Evolutionary conservation across 2,888 invertebrate genomes (phyloP).

Genomic region (Mythimna loreyi): DNA sequence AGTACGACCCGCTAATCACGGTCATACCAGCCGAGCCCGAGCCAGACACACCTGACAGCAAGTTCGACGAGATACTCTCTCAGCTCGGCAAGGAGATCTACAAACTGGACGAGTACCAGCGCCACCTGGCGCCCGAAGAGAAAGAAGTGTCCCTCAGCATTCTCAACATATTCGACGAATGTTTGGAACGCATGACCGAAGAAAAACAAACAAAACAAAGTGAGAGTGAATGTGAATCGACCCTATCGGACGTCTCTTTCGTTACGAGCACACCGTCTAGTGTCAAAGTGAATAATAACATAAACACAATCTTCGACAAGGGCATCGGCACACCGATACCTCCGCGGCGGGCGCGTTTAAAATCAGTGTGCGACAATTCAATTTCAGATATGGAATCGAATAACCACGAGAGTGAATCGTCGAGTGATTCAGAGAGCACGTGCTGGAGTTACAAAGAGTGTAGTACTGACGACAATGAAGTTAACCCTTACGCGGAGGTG

Average conservation of each 20-base stretch:
- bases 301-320: constrained; percentile 72
- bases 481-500: constrained; percentile 82
- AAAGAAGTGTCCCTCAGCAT: constrained; percentile 84
- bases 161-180: constrained; percentile 88
- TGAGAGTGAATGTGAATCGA: constrained; percentile 81
- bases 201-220: constrained; percentile 68
- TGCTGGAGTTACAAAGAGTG: constrained; percentile 89
- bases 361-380: constrained; percentile 63
- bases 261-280: constrained; percentile 80
- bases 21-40: constrained; percentile 74
- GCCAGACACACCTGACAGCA: constrained; percentile 73
- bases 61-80: constrained; percentile 88
- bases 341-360: constrained; percentile 77
- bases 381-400: constrained; percentile 62
- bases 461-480: constrained; percentile 76
- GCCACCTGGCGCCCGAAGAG: constrained; percentile 76
- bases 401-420: constrained; percentile 72
- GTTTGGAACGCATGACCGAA: constrained; percentile 81
- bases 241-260: constrained; percentile 77
- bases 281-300: constrained; percentile 68
- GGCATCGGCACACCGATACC: constrained; percentile 79
- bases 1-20: constrained; percentile 84
- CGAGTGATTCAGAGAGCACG: constrained; percentile 86
- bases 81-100: constrained; percentile 87
- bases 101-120: constrained; percentile 86